Base-by-base conservation (phyloP, 2,113 vertebrate species). In the Sander lucioperca region DNA sequence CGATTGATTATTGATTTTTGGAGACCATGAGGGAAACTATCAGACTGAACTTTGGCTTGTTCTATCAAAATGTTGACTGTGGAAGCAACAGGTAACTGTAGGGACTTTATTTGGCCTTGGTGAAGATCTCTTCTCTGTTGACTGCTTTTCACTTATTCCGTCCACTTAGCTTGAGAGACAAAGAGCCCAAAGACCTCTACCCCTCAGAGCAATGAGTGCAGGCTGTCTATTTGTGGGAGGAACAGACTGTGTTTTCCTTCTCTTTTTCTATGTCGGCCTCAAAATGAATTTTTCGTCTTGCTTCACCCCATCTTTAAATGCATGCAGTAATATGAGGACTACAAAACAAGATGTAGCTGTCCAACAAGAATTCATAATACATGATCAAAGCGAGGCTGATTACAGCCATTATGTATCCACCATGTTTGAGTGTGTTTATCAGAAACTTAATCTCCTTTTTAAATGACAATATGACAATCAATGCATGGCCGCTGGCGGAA, bases 401-500 rank as follows among this genome's bases (percentile, higher is more conserved):
- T 86, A 53, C 57, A 33, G 43, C 30, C n/a, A 78, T 90, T 85
- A 66, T 77, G 50, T 4, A 53, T 77, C 66, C 36, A 33, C 19
- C 4, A 3, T 69, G 5, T 75, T 45, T 47, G 58, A 77, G 25
- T 56, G 6, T 63, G 51, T 65, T 67, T 30, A 23, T 73, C 8
- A 21, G 45, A 48, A 62, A 72, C 16, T 48, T 58, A 14, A 59
- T 67, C 48, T 81, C 27, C 45, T 57, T 86, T 62, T 74, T 57
- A 13, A 72, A 79, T 58, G 65, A 86, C 81, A 88, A 85, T 82
- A 75, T 61, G 56, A 39, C 68, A 86, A 86, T 89, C 80, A 86
- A 23, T 15, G 23, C 53, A 80, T 30, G 23, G 21, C 21, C 69
- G 45, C 47, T 68, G 59, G 33, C 43, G n/a, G 43, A 73, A 30